Conservation (phyloP, 2,113 vertebrate species). For the Mionectes macconnelli region DNA sequence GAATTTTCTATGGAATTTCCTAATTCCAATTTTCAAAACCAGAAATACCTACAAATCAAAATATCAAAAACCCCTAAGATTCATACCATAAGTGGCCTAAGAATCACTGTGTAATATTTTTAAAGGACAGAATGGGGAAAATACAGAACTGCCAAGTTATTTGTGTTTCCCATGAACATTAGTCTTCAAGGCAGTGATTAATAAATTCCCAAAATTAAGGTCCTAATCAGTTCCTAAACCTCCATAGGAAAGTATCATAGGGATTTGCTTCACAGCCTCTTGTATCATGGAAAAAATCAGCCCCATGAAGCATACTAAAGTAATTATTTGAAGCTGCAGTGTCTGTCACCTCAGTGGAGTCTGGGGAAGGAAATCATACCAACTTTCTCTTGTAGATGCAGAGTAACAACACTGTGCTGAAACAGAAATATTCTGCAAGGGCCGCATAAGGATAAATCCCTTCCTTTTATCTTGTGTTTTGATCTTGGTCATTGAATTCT, state of each 20-base stretch:
- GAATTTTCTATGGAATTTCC: not conserved
- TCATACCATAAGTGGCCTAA: not conserved
- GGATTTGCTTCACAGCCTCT: not conserved
- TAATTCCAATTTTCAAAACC: not conserved
- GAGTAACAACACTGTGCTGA: not conserved
- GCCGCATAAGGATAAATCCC: not conserved
- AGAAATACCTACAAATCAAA: not conserved
- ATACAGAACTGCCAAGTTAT: not conserved
- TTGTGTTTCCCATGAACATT: not conserved
- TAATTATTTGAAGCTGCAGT: not conserved
- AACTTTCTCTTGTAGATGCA: not conserved
- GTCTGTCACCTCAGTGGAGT: not conserved
- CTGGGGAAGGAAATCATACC: not conserved
- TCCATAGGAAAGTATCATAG: not conserved
- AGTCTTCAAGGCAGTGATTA: not conserved
- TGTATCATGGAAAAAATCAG: not conserved
- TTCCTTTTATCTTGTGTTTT: not conserved
- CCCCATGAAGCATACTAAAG: not conserved
- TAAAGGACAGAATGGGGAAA: not conserved
- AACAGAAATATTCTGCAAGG: conserved; percentile 13
- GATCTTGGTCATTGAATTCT: not conserved
- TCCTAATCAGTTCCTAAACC: not conserved
- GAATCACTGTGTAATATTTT: not conserved
- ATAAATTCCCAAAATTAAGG: not conserved
- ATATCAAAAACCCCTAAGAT: not conserved